Percentiles rank a stretch among this genome's conserved stretches.
These are phyloP conservation scores for Drosophila mauritiana DNA, from an alignment of 1,140 invertebrate genomes.

Conservation along the genomic window DNA sequence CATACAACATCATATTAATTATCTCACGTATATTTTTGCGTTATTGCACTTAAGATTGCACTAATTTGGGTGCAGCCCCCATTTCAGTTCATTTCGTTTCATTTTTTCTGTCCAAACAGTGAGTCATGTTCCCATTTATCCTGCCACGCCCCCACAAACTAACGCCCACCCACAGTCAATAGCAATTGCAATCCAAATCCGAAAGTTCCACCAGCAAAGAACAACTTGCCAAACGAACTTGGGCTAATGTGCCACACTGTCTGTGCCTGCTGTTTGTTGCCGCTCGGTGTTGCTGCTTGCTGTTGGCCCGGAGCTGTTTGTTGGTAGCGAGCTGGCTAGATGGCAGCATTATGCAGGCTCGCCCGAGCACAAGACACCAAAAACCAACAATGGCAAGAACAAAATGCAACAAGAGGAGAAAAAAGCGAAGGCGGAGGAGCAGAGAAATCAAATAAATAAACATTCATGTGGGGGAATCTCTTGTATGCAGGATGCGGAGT, in stretches of 20 bases:
- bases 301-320: slow-evolving; percentile 45
- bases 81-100: too few species aligned
- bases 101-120: slow-evolving; percentile 5
- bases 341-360: slow-evolving; percentile 47
- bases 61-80: too few species aligned
- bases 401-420: slow-evolving; percentile 33
- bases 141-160: not conserved
- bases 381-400: slow-evolving; percentile 49
- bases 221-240: slow-evolving; percentile 41
- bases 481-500: slow-evolving; percentile 39
- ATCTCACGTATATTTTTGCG: too few species aligned
- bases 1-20: too few species aligned
- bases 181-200: slow-evolving; percentile 37
- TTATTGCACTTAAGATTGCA: too few species aligned
- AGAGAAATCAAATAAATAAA: slow-evolving; percentile 75
- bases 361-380: slow-evolving; percentile 57
- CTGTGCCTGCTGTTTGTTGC: slow-evolving; percentile 6
- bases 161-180: slow-evolving; percentile 24
- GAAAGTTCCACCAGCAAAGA: slow-evolving; percentile 29
- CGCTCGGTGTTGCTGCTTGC: slow-evolving; percentile 18
- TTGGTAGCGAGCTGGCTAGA: slow-evolving; percentile 12
- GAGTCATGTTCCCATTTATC: not conserved
- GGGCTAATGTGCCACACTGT: slow-evolving; percentile 58
- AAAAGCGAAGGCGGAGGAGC: not conserved
- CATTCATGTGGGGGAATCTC: slow-evolving; percentile 65